phyloP scores from a whole-genome alignment of 2,888 invertebrate genomes.

The Gymnoscelis rufifasciata region DNA sequence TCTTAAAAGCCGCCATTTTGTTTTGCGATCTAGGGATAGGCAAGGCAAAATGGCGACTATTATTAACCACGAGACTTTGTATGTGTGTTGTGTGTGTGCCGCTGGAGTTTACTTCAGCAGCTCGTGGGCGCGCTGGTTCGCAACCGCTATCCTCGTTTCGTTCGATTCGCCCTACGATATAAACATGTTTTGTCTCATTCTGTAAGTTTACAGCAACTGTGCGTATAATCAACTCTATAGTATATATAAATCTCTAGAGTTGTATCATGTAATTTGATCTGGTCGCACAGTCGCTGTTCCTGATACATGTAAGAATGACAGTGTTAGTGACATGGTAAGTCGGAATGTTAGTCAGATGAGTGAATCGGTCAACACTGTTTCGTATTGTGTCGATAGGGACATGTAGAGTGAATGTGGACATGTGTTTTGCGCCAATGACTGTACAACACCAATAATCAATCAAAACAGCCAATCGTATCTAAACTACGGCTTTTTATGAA shows the following conservation, averaged over 20 bases:
- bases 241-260: conserved; percentile 13
- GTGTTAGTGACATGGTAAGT: conserved; percentile 60
- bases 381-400: conserved; percentile 11
- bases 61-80: conserved; percentile 63
- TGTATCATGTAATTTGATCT: conserved; percentile 2
- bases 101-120: conserved; percentile 89
- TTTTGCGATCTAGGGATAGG: conserved; percentile 8
- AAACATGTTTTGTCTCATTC: conserved; percentile 60
- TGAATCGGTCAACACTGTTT: conserved; percentile 41
- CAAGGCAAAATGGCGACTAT: conserved; percentile 4
- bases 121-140: conserved; percentile 97
- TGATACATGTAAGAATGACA: conserved; percentile 50
- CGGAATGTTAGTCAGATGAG: conserved; percentile 53
- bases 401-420: conserved; percentile 32
- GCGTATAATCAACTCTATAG: conserved; percentile 16
- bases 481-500: conserved; percentile 45
- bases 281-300: conserved; percentile 49
- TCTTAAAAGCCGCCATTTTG: conserved; percentile 3
- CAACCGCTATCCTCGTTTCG: conserved; percentile 96
- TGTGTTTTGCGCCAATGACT: conserved; percentile 40
- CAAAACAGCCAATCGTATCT: conserved; percentile 59
- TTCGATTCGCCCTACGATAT: conserved; percentile 88
- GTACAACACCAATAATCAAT: conserved; percentile 38
- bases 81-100: conserved; percentile 47
- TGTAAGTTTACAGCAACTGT: conserved; percentile 52